Evolutionary conservation across 2,888 invertebrate species (phyloP).

Genomic region (Clepsis dumicolana): DNA sequence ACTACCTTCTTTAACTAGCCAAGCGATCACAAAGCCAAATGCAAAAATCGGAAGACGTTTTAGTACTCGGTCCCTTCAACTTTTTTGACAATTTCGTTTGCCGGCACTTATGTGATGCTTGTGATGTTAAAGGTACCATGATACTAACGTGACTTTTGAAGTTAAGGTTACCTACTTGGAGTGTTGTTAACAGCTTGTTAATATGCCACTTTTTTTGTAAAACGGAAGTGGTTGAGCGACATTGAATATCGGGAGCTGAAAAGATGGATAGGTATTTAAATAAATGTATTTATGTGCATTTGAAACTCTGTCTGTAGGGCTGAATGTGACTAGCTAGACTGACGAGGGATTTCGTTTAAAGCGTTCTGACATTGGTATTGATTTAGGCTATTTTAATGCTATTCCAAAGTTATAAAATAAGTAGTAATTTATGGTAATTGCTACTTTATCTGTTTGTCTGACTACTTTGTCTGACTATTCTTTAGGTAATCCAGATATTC

Average conservation of each 20-base stretch:
- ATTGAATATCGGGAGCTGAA: constrained; percentile 24
- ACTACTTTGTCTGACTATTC: no score
- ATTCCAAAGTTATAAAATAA: not conserved
- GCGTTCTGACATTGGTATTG: not conserved
- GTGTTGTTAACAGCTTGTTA: constrained; percentile 45
- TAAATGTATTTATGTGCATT: constrained; percentile 1
- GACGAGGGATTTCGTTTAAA: not conserved
- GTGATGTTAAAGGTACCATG: constrained; percentile 24
- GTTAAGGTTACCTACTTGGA: constrained; percentile 55
- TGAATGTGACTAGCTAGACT: not conserved
- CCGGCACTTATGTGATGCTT: not conserved
- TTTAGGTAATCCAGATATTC: no score
- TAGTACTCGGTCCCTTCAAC: constrained; percentile 1
- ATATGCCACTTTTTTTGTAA: constrained; percentile 13
- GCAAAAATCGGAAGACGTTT: constrained; percentile 1
- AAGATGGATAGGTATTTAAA: constrained; percentile 35
- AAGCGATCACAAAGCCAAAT: not conserved
- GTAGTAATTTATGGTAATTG: no score
- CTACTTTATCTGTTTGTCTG: not conserved
- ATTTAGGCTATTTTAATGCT: not conserved
- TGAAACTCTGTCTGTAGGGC: not conserved
- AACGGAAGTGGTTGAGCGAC: constrained; percentile 35
- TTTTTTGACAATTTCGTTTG: constrained; percentile 5
- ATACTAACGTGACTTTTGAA: constrained; percentile 8
- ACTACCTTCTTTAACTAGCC: not conserved